Base-by-base conservation (phyloP, 2,797 vertebrate species). In the Betta splendens region DNA sequence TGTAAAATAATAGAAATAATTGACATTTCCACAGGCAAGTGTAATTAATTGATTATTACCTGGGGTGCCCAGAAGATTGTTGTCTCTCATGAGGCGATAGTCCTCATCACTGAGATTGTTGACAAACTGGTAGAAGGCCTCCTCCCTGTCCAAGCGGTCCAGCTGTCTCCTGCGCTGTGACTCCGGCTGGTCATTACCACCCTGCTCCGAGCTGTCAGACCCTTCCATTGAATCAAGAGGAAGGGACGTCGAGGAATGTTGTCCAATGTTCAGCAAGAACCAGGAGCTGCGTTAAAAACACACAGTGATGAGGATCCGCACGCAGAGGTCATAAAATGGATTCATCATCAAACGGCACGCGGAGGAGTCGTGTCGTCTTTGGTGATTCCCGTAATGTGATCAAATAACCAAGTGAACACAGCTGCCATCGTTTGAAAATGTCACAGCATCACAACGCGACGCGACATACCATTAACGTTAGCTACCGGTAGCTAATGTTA, bases 81-180 rank as follows among this genome's bases (percentile, higher is more conserved):
- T 99, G 85, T 99, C 98, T 80, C 98, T 95, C 98, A 99, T 99
- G 65, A 99, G 94, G 52, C 98, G 93, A 87, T 99, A 99, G 82
- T 99, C 98, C 70, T 98, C 96, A 83, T 99, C 96, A 69, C 95
- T 99, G 77, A 99, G 92, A 85, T 95, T 98, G 91, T 99, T 99
- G 71, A 98, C 97, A 89, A 99, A 99, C 74, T 98, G 98, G 84
- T 99, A 99, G 87, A 98, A 99, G 76, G 96, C 97, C 84, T 99
- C 98, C 57, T 99, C 98, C 69, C 98, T 88, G 83, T 95, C 93
- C 52, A 99, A 89, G 11, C 98, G 94, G 81, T 98, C 97, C 80
- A 93, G 92, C 68, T 98, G 98, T 77, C 95, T 94, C 54, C 94
- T 92, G 53, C 96, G 96, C 52, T 97, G 98, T 10, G 94, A 93